A percentile compares a stretch with the other conserved stretches of the same genome.
Conservation (phyloP, 2,888 invertebrate species). For the Axea sp. region DNA sequence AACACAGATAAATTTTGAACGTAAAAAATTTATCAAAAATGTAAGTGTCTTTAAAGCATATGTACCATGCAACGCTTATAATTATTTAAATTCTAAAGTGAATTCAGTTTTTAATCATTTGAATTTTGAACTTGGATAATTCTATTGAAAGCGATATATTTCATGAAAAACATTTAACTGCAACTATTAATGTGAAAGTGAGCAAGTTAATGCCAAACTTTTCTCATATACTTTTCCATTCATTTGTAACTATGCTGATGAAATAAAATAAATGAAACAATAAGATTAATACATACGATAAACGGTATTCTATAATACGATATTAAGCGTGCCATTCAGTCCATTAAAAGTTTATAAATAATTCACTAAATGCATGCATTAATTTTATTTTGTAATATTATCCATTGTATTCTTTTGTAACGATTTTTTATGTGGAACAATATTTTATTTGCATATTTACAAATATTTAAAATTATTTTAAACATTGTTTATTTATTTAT, state of each 20-base stretch:
- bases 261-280: conserved; percentile 41
- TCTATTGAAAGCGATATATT: too few relatives aligned
- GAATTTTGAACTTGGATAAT: too few relatives aligned
- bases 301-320: conserved; percentile 1
- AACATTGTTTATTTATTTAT: too few relatives aligned
- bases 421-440: too few relatives aligned
- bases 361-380: conserved; percentile 6
- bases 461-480: too few relatives aligned
- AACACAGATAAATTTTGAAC: too few relatives aligned
- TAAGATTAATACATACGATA: conserved; percentile 40
- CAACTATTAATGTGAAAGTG: conserved; percentile 2
- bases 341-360: conserved; percentile 20
- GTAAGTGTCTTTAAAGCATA: too few relatives aligned
- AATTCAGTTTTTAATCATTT: too few relatives aligned
- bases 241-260: conserved; percentile 8
- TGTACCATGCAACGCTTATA: too few relatives aligned
- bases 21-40: too few relatives aligned
- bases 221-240: conserved; percentile 43
- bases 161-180: not conserved
- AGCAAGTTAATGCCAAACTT: conserved; percentile 40
- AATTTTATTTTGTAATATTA: conserved; percentile 9
- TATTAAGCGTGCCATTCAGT: conserved; percentile 2
- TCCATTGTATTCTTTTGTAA: not conserved
- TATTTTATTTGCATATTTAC: too few relatives aligned
- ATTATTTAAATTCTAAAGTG: too few relatives aligned